Percentiles rank a stretch among this genome's conserved stretches.
Conservation (phyloP, 2,888 invertebrate species). For the Cataglyphis altisquamis region DNA sequence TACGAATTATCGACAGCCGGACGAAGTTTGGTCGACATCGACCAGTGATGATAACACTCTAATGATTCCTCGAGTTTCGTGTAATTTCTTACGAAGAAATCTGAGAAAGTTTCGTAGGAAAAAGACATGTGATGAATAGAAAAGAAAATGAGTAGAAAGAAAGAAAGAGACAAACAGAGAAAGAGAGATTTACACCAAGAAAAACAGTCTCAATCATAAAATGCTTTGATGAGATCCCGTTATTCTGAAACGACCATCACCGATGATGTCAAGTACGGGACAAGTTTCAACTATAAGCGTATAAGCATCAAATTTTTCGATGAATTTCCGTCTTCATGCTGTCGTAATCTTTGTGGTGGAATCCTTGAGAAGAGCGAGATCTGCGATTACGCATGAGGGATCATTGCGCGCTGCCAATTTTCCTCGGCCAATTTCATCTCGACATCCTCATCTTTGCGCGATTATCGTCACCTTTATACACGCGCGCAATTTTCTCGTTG, state of each 20-base stretch:
- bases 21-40: neutral
- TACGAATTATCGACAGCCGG: constrained; percentile 25
- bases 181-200: neutral
- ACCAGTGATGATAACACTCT: constrained; percentile 25
- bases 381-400: neutral
- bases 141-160: too few relatives aligned
- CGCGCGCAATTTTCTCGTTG: constrained; percentile 1
- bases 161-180: neutral
- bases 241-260: constrained; percentile 6
- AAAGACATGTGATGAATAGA: too few relatives aligned
- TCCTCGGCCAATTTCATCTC: neutral
- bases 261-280: neutral
- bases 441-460: constrained; percentile 23
- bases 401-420: constrained; percentile 40
- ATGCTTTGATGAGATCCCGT: constrained; percentile 25
- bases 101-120: neutral
- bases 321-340: constrained; percentile 15
- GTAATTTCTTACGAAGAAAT: neutral
- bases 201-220: constrained; percentile 16
- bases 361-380: constrained; percentile 19
- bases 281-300: constrained; percentile 21
- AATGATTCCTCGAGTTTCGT: constrained; percentile 30
- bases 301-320: constrained; percentile 48
- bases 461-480: neutral
- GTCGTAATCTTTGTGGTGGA: neutral